Conservation (phyloP, 2,113 vertebrate species). For the Lichenostomus cassidix region DNA sequence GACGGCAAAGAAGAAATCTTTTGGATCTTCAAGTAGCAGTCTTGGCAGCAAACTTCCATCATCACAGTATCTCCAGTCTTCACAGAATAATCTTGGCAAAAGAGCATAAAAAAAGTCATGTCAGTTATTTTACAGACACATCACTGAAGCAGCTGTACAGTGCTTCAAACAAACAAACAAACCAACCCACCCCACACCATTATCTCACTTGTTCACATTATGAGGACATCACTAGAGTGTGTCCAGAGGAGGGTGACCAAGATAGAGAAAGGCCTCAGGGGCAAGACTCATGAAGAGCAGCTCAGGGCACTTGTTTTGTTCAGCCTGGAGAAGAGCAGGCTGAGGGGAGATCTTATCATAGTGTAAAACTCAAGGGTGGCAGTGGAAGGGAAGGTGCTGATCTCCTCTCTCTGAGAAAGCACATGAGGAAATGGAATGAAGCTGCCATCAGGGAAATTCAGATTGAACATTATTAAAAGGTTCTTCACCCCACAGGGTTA, state of each 20-base stretch:
- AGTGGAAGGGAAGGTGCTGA: not conserved
- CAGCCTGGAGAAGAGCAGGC: not conserved
- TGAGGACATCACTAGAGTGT: not conserved
- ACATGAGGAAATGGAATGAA: not conserved
- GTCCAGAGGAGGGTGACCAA: not conserved
- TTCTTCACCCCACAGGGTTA: not conserved
- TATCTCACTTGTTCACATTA: not conserved
- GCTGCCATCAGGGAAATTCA: not conserved
- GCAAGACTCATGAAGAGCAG: not conserved
- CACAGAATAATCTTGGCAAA: conserved; percentile 79
- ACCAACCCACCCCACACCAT: accelerated
- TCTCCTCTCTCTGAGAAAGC: not conserved
- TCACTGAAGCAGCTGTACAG: not conserved
- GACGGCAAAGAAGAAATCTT: conserved; percentile 73
- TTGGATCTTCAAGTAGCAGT: conserved; percentile 89
- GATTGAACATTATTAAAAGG: not conserved
- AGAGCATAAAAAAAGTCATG: not conserved
- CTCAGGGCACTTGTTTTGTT: not conserved
- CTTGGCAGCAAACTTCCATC: conserved; percentile 89
- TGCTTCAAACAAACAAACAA: not conserved
- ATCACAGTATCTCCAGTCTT: conserved; percentile 79
- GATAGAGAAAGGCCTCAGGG: not conserved
- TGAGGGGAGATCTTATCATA: not conserved
- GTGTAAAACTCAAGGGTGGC: not conserved
- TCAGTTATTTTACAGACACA: not conserved